phyloP scores from a whole-genome alignment of 2,797 vertebrate genomes.

The Eidolon dupreanum region DNA sequence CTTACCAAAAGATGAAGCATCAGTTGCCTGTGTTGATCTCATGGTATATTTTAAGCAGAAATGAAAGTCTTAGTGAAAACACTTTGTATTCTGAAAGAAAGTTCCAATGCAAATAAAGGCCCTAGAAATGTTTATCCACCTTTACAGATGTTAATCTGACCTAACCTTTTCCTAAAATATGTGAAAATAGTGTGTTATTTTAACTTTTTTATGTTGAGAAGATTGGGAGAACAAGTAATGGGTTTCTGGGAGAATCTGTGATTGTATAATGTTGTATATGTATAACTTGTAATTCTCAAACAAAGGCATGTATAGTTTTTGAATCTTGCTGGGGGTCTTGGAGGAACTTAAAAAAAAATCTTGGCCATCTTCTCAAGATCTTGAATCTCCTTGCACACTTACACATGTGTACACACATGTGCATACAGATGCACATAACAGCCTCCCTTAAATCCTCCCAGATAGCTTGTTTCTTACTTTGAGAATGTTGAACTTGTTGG shows the following conservation, averaged over 20 bases:
- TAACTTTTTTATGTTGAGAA: conserved; percentile 1
- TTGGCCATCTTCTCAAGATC: neutral
- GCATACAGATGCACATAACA: too few species aligned
- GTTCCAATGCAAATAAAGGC: neutral
- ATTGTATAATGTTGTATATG: neutral
- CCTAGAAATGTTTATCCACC: neutral
- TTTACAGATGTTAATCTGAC: neutral
- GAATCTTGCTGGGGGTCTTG: neutral
- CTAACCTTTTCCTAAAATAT: neutral
- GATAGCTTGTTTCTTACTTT: neutral
- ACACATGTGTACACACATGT: neutral
- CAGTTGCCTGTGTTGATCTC: conserved; percentile 42
- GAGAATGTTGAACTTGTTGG: neutral
- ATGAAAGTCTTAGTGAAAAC: conserved; percentile 46
- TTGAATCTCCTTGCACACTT: neutral
- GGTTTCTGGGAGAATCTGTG: conserved; percentile 10
- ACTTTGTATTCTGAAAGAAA: conserved; percentile 45
- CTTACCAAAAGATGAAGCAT: neutral
- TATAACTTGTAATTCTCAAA: neutral
- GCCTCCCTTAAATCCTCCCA: neutral
- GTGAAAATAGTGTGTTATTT: neutral
- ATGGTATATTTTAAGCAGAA: conserved; percentile 53
- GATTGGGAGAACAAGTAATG: neutral
- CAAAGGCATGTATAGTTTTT: neutral
- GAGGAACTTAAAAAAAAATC: neutral